Percentiles rank a stretch among this genome's conserved stretches.
Evolutionary conservation across 2,797 vertebrate species (phyloP).

Genomic region (Acanthiza pusilla): DNA sequence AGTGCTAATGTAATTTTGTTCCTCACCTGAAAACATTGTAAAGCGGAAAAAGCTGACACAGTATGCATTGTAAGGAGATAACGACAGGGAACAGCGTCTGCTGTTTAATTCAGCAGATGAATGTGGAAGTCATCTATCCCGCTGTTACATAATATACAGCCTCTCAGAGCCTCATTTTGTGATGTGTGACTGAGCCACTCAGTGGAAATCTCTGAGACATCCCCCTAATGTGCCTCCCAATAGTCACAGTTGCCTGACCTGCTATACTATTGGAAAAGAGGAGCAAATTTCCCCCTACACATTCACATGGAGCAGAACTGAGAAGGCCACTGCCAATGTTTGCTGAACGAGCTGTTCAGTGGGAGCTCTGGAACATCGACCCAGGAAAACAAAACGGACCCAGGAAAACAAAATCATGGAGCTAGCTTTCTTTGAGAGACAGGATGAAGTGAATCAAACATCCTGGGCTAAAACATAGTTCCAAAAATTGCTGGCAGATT

Average conservation of each 20-base stretch:
- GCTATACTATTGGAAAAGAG: not conserved
- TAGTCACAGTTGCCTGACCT: not conserved
- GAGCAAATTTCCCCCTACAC: accelerated
- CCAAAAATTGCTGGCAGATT: not conserved
- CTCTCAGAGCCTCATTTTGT: not conserved
- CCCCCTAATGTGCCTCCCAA: not conserved
- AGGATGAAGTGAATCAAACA: not conserved
- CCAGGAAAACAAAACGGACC: not conserved
- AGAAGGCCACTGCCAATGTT: accelerated
- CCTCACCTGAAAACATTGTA: not conserved
- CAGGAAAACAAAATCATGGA: not conserved
- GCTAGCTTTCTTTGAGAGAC: not conserved
- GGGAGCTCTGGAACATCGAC: not conserved
- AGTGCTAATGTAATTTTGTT: not conserved
- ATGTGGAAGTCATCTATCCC: not conserved
- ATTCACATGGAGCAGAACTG: accelerated
- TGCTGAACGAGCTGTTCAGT: not conserved
- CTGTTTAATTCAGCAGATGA: not conserved
- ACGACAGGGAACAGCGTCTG: accelerated
- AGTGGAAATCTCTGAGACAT: not conserved
- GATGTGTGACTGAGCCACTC: not conserved
- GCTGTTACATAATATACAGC: not conserved
- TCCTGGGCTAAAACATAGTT: not conserved
- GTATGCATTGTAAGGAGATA: not conserved
- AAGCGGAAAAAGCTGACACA: not conserved